These are phyloP conservation scores for Drosophila grimshawi DNA, from an alignment of 1,140 invertebrate species.

Conservation along the genomic window DNA sequence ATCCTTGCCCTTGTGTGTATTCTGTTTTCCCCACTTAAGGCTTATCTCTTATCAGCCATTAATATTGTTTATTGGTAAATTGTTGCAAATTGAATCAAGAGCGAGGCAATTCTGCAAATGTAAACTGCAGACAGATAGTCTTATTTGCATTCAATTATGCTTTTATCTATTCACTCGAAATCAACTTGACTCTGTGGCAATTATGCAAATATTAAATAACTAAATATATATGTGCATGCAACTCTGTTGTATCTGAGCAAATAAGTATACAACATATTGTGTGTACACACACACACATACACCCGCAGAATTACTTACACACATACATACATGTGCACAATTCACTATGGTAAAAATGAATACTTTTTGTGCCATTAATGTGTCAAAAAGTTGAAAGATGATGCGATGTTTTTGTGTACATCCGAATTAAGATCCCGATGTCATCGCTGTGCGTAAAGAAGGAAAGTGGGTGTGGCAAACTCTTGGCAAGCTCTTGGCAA, in stretches of 20 bases:
- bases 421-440: too few species aligned
- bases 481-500: not conserved
- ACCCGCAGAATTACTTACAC: not conserved
- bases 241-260: slow-evolving; percentile 13
- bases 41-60: not conserved
- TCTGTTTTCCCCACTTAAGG: not conserved
- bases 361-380: not conserved
- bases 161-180: slow-evolving; percentile 11
- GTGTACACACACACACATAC: not conserved
- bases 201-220: slow-evolving; percentile 37
- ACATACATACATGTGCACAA: not conserved
- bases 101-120: slow-evolving; percentile 5
- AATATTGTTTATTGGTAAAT: slow-evolving; percentile 5
- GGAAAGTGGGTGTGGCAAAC: too few species aligned
- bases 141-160: slow-evolving; percentile 40
- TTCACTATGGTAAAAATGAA: not conserved
- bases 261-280: slow-evolving; percentile 15
- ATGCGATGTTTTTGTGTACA: too few species aligned
- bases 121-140: not conserved
- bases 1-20: not conserved
- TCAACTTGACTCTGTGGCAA: slow-evolving; percentile 24
- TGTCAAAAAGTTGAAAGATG: not conserved
- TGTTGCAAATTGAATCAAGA: slow-evolving; percentile 42
- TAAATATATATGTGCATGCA: not conserved
- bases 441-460: too few species aligned